Evolutionary conservation across 2,888 invertebrate species (phyloP).

Genomic region (Autographa gamma): DNA sequence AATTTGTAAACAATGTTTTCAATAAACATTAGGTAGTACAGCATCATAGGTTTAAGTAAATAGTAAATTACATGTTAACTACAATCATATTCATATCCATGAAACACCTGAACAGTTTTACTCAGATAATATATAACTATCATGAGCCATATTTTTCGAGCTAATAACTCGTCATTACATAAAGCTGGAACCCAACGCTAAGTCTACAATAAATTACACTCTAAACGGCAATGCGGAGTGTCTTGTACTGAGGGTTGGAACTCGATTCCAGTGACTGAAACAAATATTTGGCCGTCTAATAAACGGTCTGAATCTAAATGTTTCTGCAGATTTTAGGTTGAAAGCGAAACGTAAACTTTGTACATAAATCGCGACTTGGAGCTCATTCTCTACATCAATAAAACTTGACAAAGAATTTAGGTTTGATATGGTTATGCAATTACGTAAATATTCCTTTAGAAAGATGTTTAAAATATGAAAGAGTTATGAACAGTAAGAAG

Average conservation of each 20-base stretch:
- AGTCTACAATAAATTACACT: constrained; percentile 47
- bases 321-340: background rate
- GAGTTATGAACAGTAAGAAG: too few species aligned
- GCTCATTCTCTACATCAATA: background rate
- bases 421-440: background rate
- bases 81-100: too few species aligned
- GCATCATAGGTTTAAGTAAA: too few species aligned
- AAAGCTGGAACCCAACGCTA: constrained; percentile 37
- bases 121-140: constrained; percentile 35
- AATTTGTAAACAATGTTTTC: too few species aligned
- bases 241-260: constrained; percentile 16
- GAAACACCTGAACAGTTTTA: background rate
- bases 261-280: constrained; percentile 5
- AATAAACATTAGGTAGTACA: too few species aligned
- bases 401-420: too few species aligned
- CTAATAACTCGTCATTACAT: constrained; percentile 49
- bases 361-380: background rate
- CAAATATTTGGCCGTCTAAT: background rate
- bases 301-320: constrained; percentile 2
- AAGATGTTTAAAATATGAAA: too few species aligned
- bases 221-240: constrained; percentile 27
- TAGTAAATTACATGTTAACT: too few species aligned
- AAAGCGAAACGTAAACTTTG: background rate
- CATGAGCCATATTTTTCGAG: constrained; percentile 51
- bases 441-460: background rate